Evolutionary conservation across 2,797 vertebrate genomes (phyloP), one percentile per base, ranked within the genome.

Genomic region (Gymnoscopelus braueri): DNA sequence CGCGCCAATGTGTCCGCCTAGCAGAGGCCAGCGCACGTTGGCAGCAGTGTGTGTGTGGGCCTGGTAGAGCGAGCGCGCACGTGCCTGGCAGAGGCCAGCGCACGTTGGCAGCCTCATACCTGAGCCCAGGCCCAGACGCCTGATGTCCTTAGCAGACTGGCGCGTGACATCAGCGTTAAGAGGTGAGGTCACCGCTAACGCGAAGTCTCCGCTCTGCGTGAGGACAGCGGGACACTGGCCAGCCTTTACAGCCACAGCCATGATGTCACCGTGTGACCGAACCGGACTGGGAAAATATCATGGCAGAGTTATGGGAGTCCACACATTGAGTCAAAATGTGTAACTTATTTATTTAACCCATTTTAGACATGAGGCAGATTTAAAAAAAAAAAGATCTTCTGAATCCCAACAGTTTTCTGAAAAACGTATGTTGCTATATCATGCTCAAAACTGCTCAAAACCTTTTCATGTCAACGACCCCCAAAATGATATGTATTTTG

Each of bases 111-210:
- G 63, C 57, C 71, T 39, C 1, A 6, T 83, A 89, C 82, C 84
- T 84, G 78, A 82, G 74, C 77, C 39, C 39, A 87, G 89, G 86
- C 84, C 89, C 87, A 91, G 85, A 91, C 88, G 85, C 72, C 71
- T 81, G 39, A 44, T 44, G 75, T 84, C 57, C 68, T 83, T 75
- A 74, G 77, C 69, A 71, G 32, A 67, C 53, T 75, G 63, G 72
- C 80, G 84, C 87, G 88, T 44, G 81, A 87, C 74, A 67, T 75
- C 78, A 89, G 78, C 9, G 39, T 78, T 77, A 72, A 81, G 77
- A 70, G 74, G 71, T 93, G 91, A 94, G 87, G 92, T 94, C 88
- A 94, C 79, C 5, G 15, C 57, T 70, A 83, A 74, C 65, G 69
- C 75, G 84, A 81, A 84, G 83, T 89, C 86, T 83, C 58, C 60